These are phyloP conservation scores for Sericinus montela DNA, from an alignment of 2,888 invertebrate species.

Conservation along the genomic window DNA sequence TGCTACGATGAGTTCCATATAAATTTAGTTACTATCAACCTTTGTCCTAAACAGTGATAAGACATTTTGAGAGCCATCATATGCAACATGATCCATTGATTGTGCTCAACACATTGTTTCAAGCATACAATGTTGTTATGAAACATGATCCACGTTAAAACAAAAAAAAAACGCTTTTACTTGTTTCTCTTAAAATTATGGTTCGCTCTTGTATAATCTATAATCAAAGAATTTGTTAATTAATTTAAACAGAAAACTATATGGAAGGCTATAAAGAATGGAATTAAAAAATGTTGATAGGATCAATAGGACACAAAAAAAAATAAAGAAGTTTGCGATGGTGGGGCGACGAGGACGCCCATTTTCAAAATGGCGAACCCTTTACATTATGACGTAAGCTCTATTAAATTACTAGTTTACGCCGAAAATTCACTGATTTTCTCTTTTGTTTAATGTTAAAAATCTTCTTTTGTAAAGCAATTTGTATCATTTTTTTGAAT, in stretches of 20 bases:
- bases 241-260: too few species aligned
- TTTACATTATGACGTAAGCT: conserved; percentile 36
- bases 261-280: too few species aligned
- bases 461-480: too few species aligned
- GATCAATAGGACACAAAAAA: conserved; percentile 14
- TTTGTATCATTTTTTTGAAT: too few species aligned
- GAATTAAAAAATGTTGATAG: background rate
- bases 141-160: conserved; percentile 2
- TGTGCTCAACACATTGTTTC: conserved; percentile 10
- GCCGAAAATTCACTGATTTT: conserved; percentile 1
- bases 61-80: conserved; percentile 10
- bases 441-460: background rate
- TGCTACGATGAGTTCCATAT: background rate
- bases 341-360: conserved; percentile 41
- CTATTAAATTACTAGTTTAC: conserved; percentile 23
- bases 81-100: conserved; percentile 7
- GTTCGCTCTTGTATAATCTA: too few species aligned
- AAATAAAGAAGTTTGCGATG: conserved; percentile 17
- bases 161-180: background rate
- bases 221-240: too few species aligned
- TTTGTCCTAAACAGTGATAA: conserved; percentile 7
- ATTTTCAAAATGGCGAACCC: conserved; percentile 63
- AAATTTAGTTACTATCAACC: background rate
- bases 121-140: conserved; percentile 14
- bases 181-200: too few species aligned